Base-by-base conservation (phyloP, 2,888 invertebrate genomes). In the Scaptomyza tumidula region DNA sequence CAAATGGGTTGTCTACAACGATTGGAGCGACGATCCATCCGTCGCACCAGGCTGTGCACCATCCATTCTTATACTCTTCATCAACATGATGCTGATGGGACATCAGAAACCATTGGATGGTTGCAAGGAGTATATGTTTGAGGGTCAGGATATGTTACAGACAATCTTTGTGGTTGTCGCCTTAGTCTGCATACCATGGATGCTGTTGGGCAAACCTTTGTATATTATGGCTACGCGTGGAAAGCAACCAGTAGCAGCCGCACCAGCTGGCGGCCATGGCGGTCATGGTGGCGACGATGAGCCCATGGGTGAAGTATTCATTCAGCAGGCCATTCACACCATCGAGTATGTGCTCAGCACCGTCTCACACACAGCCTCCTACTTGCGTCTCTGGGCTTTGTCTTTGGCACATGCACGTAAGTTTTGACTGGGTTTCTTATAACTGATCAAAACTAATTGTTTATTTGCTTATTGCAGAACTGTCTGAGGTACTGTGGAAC, bases 291-390 rank as follows among this genome's bases (percentile, higher is more conserved):
- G 92, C 74, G 92, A 92, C 2, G 93, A 94, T 0, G 96, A 95
- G 75, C 93, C 95, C 4, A 95, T 97, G 92, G 94, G 96, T 75
- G 98, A 98, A 91, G 92, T 98, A 76, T 96, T 97, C 93, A 98
- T 98, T 85, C 96, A 98, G 91, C 98, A 98, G 90, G 96, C 95
- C 31, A 99, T 99, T 87, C 98, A 99, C 92, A 99, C 99, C 0
- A 98, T 99, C 66, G 99, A 99, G 93, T 99, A 97, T 90, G 97
- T 98, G 76, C 94, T 99, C 75, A 98, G 98, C 87, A 98, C 98
- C 64, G 95, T 99, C 76, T 98, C 98, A 0, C 98, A 99, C 91
- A 99, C 99, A 0, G 99, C 99, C 0, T 98, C 98, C 0, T 99
- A 99, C 90, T 94, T 99, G 46, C 96, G 99, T 85, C 93, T 99